Evolutionary conservation across 2,888 invertebrate species (phyloP), one percentile per base, ranked within the genome.

Genomic region (Cheilosia urbana): DNA sequence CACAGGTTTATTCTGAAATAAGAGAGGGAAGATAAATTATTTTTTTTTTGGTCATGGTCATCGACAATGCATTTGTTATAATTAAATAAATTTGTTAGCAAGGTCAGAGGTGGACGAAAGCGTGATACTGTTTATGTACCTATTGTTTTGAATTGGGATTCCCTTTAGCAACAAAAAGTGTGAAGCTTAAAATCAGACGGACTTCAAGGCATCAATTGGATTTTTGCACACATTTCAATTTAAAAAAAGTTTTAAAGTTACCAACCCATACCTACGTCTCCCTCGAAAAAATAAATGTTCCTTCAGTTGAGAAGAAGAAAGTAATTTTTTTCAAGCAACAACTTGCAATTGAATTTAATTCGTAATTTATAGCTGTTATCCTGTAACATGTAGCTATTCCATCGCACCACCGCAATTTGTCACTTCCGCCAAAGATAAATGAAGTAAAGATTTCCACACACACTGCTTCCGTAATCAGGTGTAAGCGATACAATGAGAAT

Each of bases 1-100:
- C 91, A 90, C 90, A 90, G 91, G 88, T 84, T 88, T 88, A 88
- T 88, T 89, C 90, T 91, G 89, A 15, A 91, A 81, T 62, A 65
- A 71, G 27, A 76, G 65, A 68, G 2, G 15, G 42, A 63, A 69
- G 37, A 76, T 51, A 42, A 19, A 77, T 71, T 63, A 49, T 69
- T 63, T 37, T 21, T 21, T 47, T 75, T 17, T 45, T 21, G 63
- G 78, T 68, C 69, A 71, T 37, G 69, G 78, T 62, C 69, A 71
- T 27, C 53, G 68, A 9, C 68, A 40, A 49, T 40, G 15, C 13
- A 40, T 42, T 55, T 21, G 30, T 21, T 37, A 37, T 27, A 42
- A 42, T 40, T 37, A 51, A 53, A 57, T 57, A 34, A 47, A 55
- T 58, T 37, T 47, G 27, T 42, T 1, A 15, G 30, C 5, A 57